Base-by-base conservation (phyloP, 2,888 invertebrate species). In the Philonicus albiceps region DNA sequence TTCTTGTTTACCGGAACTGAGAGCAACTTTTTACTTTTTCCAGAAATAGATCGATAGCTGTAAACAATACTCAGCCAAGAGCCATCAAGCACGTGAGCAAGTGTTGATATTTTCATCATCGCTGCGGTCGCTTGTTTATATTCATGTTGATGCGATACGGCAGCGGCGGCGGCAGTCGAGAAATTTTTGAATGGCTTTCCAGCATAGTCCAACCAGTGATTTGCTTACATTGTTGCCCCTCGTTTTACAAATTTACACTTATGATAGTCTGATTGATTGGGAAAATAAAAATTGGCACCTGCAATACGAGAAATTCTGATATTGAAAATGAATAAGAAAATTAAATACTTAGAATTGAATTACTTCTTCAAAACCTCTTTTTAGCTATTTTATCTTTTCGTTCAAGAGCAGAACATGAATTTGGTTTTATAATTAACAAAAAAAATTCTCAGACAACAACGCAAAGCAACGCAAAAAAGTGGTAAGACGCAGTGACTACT, bases 71-170 rank as follows among this genome's bases (percentile, higher is more conserved):
- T n/a, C 31, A 37, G 16, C 8, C 31, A 34, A 74, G 37, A 37
- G 74, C 34, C 49, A 13, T 31, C 74, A 37, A 37, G 19, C 34
- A 19, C 27, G 74, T 3, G 74, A 31, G 74, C 31, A 13, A 31
- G 34, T 74, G 37, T 37, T 74, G 74, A 37, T 34, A 74, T 74
- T 74, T 74, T 74, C 34, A 74, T 73, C 73, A 73, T 74, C 74
- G 37, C 74, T n/a, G 49, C 31, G 37, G 37, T 74, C 34, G 74
- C 4, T 74, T 37, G 37, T 74, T 37, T 74, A 37, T 34, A 19
- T 19, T 49, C 49, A 49, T 49, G 49, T n/a, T 49, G 49, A 1
- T 4, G 49, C n/a, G 49, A 49, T 49, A 49, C 49, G 49, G 16
- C 7, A n/a, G 49, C 19, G 49, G 40, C 2, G 40, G 40, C 7